phyloP scores from a whole-genome alignment of 2,888 invertebrate species.

The Neelides folsomi region DNA sequence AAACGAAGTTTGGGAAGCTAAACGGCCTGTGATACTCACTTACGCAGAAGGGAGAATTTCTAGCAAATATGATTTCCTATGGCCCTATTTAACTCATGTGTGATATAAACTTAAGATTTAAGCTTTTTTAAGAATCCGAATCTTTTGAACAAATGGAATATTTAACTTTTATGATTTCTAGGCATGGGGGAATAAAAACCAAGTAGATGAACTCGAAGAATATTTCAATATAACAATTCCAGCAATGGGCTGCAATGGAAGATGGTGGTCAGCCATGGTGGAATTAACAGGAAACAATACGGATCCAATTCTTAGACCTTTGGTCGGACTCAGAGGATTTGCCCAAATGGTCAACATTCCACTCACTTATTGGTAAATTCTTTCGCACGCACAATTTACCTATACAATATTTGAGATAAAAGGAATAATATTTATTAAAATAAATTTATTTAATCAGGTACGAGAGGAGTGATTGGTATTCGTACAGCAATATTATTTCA shows the following conservation, averaged over 20 bases:
- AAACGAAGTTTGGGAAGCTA: constrained; percentile 12
- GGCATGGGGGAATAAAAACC: constrained; percentile 52
- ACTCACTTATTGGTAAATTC: constrained; percentile 43
- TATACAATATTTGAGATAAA: no score
- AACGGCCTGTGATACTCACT: constrained; percentile 10
- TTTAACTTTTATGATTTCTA: constrained; percentile 2
- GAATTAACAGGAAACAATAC: constrained; percentile 42
- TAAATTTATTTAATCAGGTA: constrained; percentile 43
- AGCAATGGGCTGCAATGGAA: constrained; percentile 14
- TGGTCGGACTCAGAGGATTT: constrained; percentile 40
- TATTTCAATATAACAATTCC: constrained; percentile 39
- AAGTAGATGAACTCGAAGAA: constrained; percentile 42
- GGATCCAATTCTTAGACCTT: constrained; percentile 39
- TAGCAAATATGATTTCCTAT: constrained; percentile 7
- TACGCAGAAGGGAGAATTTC: constrained; percentile 9
- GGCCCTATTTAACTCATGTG: constrained; percentile 16
- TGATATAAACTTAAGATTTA: no score
- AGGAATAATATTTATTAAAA: no score
- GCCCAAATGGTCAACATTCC: constrained; percentile 45
- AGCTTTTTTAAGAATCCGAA: no score
- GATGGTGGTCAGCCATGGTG: constrained; percentile 39
- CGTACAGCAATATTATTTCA: constrained; percentile 39
- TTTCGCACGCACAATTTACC: no score
- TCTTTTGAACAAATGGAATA: no score
- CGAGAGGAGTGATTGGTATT: constrained; percentile 42